These are phyloP conservation scores for Diadophis punctatus DNA, from an alignment of 2,113 vertebrate genomes.

Conservation along the genomic window DNA sequence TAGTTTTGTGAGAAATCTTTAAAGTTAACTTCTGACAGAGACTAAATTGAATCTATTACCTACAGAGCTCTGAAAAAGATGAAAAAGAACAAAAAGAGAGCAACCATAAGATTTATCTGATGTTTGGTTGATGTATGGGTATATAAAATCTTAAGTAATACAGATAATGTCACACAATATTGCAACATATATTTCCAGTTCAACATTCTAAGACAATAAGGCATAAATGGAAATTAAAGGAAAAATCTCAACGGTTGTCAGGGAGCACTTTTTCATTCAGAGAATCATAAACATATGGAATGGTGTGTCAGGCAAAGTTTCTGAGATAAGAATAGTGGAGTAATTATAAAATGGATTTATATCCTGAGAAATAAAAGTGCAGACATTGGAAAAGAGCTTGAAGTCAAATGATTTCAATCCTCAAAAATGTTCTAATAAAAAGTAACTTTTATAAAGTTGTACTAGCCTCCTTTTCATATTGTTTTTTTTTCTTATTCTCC, in stretches of 20 bases:
- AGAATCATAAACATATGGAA: slow-evolving; percentile 80
- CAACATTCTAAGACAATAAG: slow-evolving; percentile 79
- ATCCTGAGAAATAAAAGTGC: slow-evolving; percentile 60
- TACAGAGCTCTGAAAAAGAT: slow-evolving; percentile 59
- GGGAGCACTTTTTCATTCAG: slow-evolving; percentile 76
- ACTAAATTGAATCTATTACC: slow-evolving; percentile 74
- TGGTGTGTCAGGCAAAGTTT: slow-evolving; percentile 76
- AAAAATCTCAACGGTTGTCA: slow-evolving; percentile 73
- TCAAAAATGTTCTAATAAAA: slow-evolving; percentile 57
- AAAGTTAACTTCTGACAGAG: slow-evolving; percentile 74
- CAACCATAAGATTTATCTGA: slow-evolving; percentile 73
- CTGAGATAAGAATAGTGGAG: slow-evolving; percentile 67
- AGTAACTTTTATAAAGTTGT: slow-evolving; percentile 41
- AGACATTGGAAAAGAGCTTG: slow-evolving; percentile 64
- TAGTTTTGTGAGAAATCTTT: slow-evolving; percentile 70
- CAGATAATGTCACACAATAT: slow-evolving; percentile 80
- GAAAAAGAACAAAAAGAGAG: slow-evolving; percentile 51
- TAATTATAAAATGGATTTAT: slow-evolving; percentile 79
- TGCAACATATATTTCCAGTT: slow-evolving; percentile 78
- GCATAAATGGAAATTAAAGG: slow-evolving; percentile 80
- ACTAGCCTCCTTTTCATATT: slow-evolving; percentile 29
- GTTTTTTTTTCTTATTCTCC: slow-evolving; percentile 37
- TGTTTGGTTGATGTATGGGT: slow-evolving; percentile 74
- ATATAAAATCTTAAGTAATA: slow-evolving; percentile 81
- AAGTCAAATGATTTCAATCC: slow-evolving; percentile 65